Conservation (phyloP, 1,140 invertebrate genomes). For the Pantala flavescens region DNA sequence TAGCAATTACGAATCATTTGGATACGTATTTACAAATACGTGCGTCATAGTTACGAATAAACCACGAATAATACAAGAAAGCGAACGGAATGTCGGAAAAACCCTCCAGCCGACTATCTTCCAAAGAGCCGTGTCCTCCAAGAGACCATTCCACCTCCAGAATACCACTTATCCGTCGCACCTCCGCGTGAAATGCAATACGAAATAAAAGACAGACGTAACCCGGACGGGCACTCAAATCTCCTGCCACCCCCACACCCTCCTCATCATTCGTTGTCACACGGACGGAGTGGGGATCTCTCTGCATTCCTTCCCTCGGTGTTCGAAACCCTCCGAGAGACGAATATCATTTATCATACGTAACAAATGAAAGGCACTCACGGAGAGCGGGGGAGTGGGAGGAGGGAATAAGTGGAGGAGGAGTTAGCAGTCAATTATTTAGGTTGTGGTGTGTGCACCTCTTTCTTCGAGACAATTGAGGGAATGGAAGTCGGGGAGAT, state of each 20-base stretch:
- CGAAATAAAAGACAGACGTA: background rate
- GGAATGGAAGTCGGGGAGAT: too few species aligned
- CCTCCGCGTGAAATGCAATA: background rate
- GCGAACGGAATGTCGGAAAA: too few species aligned
- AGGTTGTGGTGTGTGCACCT: too few species aligned
- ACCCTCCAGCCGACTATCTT: too few species aligned
- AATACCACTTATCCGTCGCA: background rate
- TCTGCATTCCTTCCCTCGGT: background rate
- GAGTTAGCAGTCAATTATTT: too few species aligned
- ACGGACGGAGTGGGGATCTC: background rate
- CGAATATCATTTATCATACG: constrained; percentile 10
- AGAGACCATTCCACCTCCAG: too few species aligned
- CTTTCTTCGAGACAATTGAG: too few species aligned
- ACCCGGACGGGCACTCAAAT: background rate
- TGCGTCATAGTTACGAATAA: too few species aligned
- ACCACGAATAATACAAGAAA: too few species aligned
- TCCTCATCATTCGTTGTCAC: constrained; percentile 5
- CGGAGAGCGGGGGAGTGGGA: background rate
- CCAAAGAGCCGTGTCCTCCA: too few species aligned
- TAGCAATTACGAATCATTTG: too few species aligned
- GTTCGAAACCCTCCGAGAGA: background rate
- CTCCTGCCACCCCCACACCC: background rate
- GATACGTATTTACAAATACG: too few species aligned
- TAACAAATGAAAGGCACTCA: constrained; percentile 9
- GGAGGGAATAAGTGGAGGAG: background rate